Percentiles rank a stretch among this genome's conserved stretches.
Conservation (phyloP, 2,888 invertebrate species). For the Parnassius mnemosyne region DNA sequence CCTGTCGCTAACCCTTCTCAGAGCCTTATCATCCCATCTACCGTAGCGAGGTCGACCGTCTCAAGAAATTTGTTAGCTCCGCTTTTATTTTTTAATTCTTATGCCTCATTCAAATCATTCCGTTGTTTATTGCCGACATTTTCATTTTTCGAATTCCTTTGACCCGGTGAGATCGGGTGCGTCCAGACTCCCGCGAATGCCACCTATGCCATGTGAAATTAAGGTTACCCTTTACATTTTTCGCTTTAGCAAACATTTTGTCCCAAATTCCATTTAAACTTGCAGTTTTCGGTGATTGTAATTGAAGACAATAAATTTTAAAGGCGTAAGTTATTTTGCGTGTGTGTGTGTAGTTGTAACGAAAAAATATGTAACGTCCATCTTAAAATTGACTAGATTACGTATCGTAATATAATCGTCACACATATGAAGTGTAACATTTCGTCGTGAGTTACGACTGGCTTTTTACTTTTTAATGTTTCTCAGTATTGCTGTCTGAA, state of each 20-base stretch:
- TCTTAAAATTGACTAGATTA: slow-evolving; percentile 40
- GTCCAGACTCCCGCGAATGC: slow-evolving; percentile 65
- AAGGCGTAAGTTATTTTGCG: background rate
- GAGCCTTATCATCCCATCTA: slow-evolving; percentile 64
- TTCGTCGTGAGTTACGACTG: slow-evolving; percentile 52
- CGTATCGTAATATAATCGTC: slow-evolving; percentile 48
- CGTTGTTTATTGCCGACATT: slow-evolving; percentile 79
- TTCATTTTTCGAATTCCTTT: slow-evolving; percentile 75
- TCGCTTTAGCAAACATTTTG: slow-evolving; percentile 61
- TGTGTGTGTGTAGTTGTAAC: too few species aligned
- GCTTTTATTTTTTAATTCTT: slow-evolving; percentile 68
- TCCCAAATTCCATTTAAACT: slow-evolving; percentile 55
- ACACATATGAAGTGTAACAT: slow-evolving; percentile 53
- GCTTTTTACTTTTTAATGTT: slow-evolving; percentile 61
- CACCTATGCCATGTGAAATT: slow-evolving; percentile 74
- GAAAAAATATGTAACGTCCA: background rate
- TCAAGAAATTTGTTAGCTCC: slow-evolving; percentile 70
- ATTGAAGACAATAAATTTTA: slow-evolving; percentile 70
- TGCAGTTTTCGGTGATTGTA: slow-evolving; percentile 69
- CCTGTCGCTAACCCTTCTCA: slow-evolving; percentile 61
- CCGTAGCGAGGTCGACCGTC: slow-evolving; percentile 52
- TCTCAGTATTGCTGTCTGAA: slow-evolving; percentile 52
- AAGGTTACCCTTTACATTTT: slow-evolving; percentile 62
- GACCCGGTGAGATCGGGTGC: slow-evolving; percentile 44
- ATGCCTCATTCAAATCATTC: slow-evolving; percentile 76